These are phyloP conservation scores for Eremobia ochroleuca DNA, from an alignment of 2,888 invertebrate species.

Conservation along the genomic window DNA sequence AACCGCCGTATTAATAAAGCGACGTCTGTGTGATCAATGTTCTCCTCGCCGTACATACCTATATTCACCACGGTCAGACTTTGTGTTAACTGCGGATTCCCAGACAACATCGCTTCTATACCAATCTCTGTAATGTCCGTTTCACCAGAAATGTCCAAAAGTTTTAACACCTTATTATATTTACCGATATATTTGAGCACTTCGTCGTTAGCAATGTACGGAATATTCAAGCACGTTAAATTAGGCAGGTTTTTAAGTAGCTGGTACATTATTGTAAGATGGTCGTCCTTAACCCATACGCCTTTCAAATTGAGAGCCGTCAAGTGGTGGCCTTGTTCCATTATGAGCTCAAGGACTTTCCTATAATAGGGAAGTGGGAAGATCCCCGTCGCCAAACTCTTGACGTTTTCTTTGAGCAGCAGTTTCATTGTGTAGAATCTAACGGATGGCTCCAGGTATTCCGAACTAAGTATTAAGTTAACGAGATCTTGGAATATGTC, in stretches of 20 bases:
- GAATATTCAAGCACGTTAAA: constrained; percentile 92
- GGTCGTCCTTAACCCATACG: constrained; percentile 94
- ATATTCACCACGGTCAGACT: constrained; percentile 92
- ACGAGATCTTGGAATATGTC: constrained; percentile 93
- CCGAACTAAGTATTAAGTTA: constrained; percentile 92
- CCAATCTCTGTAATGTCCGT: constrained; percentile 93
- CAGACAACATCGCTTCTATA: constrained; percentile 90
- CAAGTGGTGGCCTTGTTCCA: constrained; percentile 92
- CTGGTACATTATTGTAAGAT: constrained; percentile 92
- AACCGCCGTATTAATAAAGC: constrained; percentile 92
- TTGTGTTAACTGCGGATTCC: constrained; percentile 89
- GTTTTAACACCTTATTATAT: constrained; percentile 90
- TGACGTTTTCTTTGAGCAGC: constrained; percentile 92
- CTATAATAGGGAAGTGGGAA: constrained; percentile 94
- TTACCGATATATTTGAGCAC: constrained; percentile 91
- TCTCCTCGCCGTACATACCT: constrained; percentile 93
- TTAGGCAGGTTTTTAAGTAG: constrained; percentile 91
- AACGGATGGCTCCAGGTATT: constrained; percentile 93
- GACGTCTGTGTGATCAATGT: constrained; percentile 92
- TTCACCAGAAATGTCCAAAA: constrained; percentile 93
- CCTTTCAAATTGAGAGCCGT: constrained; percentile 93
- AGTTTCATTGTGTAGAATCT: constrained; percentile 93
- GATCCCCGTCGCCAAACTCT: constrained; percentile 92
- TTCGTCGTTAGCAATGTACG: constrained; percentile 93
- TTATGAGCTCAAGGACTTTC: constrained; percentile 92